Conservation (phyloP, 2,113 vertebrate species). For the Phalacrocorax aristotelis region DNA sequence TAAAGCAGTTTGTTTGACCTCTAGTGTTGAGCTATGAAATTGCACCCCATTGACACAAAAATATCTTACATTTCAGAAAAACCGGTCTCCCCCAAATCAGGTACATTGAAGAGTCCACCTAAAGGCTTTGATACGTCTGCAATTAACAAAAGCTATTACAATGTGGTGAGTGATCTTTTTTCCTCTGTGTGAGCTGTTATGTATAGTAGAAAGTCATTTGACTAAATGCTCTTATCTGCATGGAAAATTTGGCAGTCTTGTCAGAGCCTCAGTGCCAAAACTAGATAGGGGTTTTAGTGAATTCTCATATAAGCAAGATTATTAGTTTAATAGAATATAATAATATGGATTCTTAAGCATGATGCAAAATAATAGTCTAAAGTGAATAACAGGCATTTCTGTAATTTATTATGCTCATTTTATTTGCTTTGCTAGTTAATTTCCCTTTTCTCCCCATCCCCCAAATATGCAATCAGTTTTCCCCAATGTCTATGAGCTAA, state of each 20-base stretch:
- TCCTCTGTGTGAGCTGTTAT: not conserved
- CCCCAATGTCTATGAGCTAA: not conserved
- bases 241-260: not conserved
- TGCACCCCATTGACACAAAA: not conserved
- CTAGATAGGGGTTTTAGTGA: not conserved
- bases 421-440: not conserved
- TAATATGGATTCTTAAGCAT: not conserved
- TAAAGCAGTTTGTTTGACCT: slow-evolving; percentile 43
- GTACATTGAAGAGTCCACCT: slow-evolving; percentile 91
- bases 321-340: not conserved
- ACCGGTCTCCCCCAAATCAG: slow-evolving; percentile 94
- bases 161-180: slow-evolving; percentile 84
- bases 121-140: slow-evolving; percentile 94
- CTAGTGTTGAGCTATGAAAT: slow-evolving; percentile 32
- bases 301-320: not conserved
- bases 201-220: not conserved
- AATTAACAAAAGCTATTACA: slow-evolving; percentile 98
- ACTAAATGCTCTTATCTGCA: not conserved
- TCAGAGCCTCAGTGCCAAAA: not conserved
- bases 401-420: not conserved
- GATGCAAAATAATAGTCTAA: not conserved
- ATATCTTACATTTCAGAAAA: slow-evolving; percentile 82
- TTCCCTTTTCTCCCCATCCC: not conserved
- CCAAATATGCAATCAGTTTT: not conserved
- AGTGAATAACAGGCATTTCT: not conserved